phyloP scores from a whole-genome alignment of 2,888 invertebrate genomes.

The Pterostichus madidus region DNA sequence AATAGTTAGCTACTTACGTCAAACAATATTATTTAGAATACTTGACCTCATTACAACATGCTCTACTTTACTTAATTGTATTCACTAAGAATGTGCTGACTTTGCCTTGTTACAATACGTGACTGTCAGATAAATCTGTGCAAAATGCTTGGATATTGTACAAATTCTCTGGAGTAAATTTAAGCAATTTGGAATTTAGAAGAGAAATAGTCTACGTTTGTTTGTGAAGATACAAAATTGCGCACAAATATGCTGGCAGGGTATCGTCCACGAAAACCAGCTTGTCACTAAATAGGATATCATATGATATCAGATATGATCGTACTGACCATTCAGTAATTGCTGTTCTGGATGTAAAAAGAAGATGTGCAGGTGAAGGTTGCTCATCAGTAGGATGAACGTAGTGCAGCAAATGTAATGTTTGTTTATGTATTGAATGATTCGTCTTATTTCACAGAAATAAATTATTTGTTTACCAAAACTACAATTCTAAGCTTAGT shows the following conservation, averaged over 20 bases:
- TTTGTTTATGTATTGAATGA: slow-evolving; percentile 22
- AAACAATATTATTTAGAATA: too few relatives aligned
- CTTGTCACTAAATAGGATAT: slow-evolving; percentile 67
- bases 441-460: slow-evolving; percentile 21
- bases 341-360: slow-evolving; percentile 65
- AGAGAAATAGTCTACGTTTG: slow-evolving; percentile 59
- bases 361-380: slow-evolving; percentile 69
- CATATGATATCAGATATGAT: slow-evolving; percentile 68
- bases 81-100: too few relatives aligned
- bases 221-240: slow-evolving; percentile 60
- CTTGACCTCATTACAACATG: too few relatives aligned
- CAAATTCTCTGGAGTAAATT: slow-evolving; percentile 42
- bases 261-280: slow-evolving; percentile 64
- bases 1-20: too few relatives aligned
- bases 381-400: slow-evolving; percentile 55
- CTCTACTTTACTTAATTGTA: too few relatives aligned
- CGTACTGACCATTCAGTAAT: slow-evolving; percentile 67
- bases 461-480: not conserved
- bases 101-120: too few relatives aligned
- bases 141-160: slow-evolving; percentile 67
- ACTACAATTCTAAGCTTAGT: not conserved
- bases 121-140: slow-evolving; percentile 66
- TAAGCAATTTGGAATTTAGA: slow-evolving; percentile 65
- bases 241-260: slow-evolving; percentile 63
- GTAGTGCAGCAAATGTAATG: slow-evolving; percentile 10